phyloP scores from a whole-genome alignment of 2,113 vertebrate genomes.

The Lonchura striata region DNA sequence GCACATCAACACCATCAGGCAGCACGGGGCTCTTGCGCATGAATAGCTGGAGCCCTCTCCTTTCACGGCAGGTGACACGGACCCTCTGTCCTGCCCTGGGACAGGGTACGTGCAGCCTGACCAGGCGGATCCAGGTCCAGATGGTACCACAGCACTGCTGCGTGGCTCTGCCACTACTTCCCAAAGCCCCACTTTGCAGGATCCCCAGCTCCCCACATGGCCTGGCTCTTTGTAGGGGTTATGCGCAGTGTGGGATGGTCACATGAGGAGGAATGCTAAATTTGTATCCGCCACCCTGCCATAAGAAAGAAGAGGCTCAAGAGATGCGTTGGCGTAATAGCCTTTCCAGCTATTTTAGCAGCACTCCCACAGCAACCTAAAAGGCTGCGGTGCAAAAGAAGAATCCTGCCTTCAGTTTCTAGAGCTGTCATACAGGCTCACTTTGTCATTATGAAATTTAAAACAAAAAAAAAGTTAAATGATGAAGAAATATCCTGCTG shows the following conservation, averaged over 20 bases:
- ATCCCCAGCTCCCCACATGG: neutral
- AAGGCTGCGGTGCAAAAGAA: neutral
- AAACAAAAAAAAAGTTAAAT: neutral
- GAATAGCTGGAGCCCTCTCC: neutral
- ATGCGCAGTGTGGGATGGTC: neutral
- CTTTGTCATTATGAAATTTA: neutral
- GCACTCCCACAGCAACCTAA: neutral
- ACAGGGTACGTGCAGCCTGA: neutral
- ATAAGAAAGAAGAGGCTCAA: neutral
- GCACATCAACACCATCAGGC: neutral
- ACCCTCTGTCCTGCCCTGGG: neutral
- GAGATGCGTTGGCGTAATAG: neutral
- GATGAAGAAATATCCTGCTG: neutral
- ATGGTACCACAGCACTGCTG: fast-evolving
- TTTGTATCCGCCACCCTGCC: neutral
- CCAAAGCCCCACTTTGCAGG: neutral
- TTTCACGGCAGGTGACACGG: neutral
- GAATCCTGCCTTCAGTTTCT: neutral
- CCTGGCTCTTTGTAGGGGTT: neutral
- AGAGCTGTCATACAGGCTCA: neutral
- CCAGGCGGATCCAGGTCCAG: fast-evolving
- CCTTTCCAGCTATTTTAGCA: slow-evolving; percentile 4
- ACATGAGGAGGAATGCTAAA: neutral
- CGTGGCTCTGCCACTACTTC: fast-evolving
- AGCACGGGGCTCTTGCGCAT: fast-evolving